Percentiles rank a stretch among this genome's conserved stretches.
Evolutionary conservation across 2,113 vertebrate species (phyloP).

Genomic region (Tapirus terrestris): DNA sequence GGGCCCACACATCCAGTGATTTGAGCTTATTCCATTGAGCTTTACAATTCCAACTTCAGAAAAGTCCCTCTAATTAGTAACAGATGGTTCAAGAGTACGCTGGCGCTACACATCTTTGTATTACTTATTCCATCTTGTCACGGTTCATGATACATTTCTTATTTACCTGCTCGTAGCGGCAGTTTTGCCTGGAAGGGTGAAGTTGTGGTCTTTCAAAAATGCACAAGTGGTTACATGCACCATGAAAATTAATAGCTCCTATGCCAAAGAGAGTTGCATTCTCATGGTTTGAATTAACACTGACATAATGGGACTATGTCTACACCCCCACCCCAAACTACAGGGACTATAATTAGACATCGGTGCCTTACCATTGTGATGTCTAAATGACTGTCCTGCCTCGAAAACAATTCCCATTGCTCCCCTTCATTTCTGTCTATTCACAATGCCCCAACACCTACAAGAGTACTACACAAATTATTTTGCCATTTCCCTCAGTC

Average conservation of each 20-base stretch:
- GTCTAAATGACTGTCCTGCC: slow-evolving; percentile 23
- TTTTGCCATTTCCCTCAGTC: neutral
- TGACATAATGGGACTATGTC: slow-evolving; percentile 50
- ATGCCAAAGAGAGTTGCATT: slow-evolving; percentile 61
- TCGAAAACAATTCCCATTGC: slow-evolving; percentile 21
- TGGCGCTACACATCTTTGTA: slow-evolving; percentile 35
- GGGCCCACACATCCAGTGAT: slow-evolving; percentile 30
- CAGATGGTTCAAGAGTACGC: slow-evolving; percentile 50
- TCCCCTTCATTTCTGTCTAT: neutral
- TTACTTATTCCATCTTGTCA: neutral
- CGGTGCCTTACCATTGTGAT: neutral
- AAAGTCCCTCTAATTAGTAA: slow-evolving; percentile 71
- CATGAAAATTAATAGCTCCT: slow-evolving; percentile 75
- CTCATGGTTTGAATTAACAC: slow-evolving; percentile 75
- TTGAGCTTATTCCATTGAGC: slow-evolving; percentile 45
- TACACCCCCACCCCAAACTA: slow-evolving; percentile 22
- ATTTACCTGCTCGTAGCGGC: slow-evolving; percentile 71
- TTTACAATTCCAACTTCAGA: slow-evolving; percentile 71
- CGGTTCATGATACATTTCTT: slow-evolving; percentile 64
- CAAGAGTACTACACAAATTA: neutral
- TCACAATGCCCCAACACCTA: neutral
- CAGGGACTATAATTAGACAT: slow-evolving; percentile 63
- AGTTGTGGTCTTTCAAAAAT: slow-evolving; percentile 64
- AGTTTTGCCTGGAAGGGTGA: slow-evolving; percentile 69
- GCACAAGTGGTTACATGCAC: slow-evolving; percentile 68